Evolutionary conservation across 2,888 invertebrate species (phyloP), one percentile per base, ranked within the genome.

Genomic region (Sympetrum striolatum): DNA sequence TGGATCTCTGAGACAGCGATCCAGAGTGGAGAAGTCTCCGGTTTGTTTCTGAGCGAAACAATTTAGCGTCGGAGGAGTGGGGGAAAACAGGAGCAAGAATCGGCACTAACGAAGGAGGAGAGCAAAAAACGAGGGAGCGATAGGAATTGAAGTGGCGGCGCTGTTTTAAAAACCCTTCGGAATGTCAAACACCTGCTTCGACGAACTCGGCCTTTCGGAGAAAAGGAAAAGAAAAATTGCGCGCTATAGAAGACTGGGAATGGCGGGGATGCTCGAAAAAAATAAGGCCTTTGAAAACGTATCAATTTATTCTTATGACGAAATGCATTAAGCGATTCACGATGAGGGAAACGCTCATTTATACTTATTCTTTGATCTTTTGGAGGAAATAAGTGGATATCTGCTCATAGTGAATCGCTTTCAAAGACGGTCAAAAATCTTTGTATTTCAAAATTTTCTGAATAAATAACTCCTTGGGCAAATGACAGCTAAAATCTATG

Each of bases 161-260:
- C 86, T 58, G 86, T 86, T 86, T 86, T 86, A 86, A 86, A 86
- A 86, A 86, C 86, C 86, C 86, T 86, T 86, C 86, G 86, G 86
- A 86, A 86, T 86, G 86, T 86, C 86, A 86, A 86, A 86, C 86
- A 86, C 86, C 86, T 86, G 86, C 86, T 86, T 86, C 86, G 86
- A 86, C 86, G 86, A 86, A 64, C 86, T 25, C 86, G 6, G 60
- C 86, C 86, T 86, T 86, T 86, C 35, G 60, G 86, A 73, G 25
- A 25, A 64, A 60, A 18, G 64, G n/a, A 64, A 73, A 25, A 25
- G 25, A 25, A 31, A 73, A 31, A 31, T 31, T 25, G 73, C 25
- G 73, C 25, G 73, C 8, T n/a, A 73, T 12, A 73, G 3, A 31
- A 6, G 31, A 1, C 25, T 22, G 25, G 31, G 31, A 14, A 14